Percentiles rank a stretch among this genome's conserved stretches.
Conservation (phyloP, 2,888 invertebrate species). For the Ganaspis brasiliensis region DNA sequence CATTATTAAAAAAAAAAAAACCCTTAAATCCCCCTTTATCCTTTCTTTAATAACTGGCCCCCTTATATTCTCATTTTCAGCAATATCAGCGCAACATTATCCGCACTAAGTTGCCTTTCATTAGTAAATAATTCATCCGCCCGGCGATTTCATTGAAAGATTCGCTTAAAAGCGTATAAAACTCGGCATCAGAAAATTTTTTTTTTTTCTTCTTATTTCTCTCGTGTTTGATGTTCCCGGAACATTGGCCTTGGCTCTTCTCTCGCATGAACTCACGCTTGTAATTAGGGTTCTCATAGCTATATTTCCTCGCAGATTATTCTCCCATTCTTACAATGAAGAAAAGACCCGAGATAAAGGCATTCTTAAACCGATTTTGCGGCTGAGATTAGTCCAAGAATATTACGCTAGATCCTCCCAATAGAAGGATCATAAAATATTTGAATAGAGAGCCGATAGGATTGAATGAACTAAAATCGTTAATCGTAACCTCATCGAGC, state of each 20-base stretch:
- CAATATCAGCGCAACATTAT: no score
- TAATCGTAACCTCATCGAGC: slow-evolving; percentile 28
- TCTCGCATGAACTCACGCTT: slow-evolving; percentile 32
- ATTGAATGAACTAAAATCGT: slow-evolving; percentile 28
- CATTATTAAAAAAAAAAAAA: no score
- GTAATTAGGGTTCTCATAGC: slow-evolving; percentile 20
- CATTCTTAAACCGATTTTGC: slow-evolving; percentile 26
- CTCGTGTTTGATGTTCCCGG: slow-evolving; percentile 9
- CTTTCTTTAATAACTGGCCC: no score
- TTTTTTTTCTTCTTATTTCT: background rate
- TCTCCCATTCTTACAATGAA: background rate
- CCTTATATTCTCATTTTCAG: no score
- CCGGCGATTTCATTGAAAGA: slow-evolving; percentile 8
- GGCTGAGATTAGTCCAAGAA: slow-evolving; percentile 21
- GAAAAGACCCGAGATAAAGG: slow-evolving; percentile 5
- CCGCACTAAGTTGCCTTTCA: background rate
- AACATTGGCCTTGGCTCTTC: slow-evolving; percentile 28
- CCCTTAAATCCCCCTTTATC: no score
- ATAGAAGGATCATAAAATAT: background rate
- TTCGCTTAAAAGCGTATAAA: background rate
- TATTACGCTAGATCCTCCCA: background rate
- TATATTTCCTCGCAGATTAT: background rate
- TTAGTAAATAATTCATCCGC: background rate
- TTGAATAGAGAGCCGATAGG: slow-evolving; percentile 19
- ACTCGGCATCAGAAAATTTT: background rate